Percentiles rank a stretch among this genome's conserved stretches.
Evolutionary conservation across 1,140 invertebrate genomes (phyloP).

Genomic region (Gryllus bimaculatus): DNA sequence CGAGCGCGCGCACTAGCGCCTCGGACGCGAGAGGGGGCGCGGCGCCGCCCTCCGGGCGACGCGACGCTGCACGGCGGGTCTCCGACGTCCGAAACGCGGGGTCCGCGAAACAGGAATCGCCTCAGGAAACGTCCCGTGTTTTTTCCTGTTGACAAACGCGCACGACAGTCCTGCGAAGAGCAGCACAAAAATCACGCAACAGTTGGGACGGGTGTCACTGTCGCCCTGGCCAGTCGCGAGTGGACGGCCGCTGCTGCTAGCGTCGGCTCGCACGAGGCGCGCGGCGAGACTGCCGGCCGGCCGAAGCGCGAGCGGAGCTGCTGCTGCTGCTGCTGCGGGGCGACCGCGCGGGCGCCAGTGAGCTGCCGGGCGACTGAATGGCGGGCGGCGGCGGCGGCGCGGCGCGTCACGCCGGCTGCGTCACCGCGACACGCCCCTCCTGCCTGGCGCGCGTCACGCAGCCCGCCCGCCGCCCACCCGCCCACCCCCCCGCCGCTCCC

Average conservation of each 20-base stretch:
- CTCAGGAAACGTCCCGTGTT: background rate
- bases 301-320: too few species aligned
- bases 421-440: background rate
- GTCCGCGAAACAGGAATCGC: background rate
- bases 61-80: background rate
- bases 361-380: background rate
- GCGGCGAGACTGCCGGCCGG: too few species aligned
- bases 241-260: too few species aligned
- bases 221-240: too few species aligned
- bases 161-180: background rate
- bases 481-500: background rate
- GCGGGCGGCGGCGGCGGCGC: too few species aligned
- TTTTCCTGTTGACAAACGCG: background rate
- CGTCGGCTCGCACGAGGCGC: too few species aligned
- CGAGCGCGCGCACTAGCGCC: background rate
- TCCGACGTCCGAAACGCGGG: background rate
- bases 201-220: background rate
- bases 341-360: background rate
- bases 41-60: too few species aligned
- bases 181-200: background rate
- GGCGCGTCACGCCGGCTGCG: background rate
- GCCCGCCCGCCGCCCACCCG: too few species aligned
- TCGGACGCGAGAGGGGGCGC: too few species aligned
- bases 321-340: too few species aligned
- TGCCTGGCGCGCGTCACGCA: too few species aligned